Conservation (phyloP, 2,113 vertebrate genomes). For the Hipposideros armiger region DNA sequence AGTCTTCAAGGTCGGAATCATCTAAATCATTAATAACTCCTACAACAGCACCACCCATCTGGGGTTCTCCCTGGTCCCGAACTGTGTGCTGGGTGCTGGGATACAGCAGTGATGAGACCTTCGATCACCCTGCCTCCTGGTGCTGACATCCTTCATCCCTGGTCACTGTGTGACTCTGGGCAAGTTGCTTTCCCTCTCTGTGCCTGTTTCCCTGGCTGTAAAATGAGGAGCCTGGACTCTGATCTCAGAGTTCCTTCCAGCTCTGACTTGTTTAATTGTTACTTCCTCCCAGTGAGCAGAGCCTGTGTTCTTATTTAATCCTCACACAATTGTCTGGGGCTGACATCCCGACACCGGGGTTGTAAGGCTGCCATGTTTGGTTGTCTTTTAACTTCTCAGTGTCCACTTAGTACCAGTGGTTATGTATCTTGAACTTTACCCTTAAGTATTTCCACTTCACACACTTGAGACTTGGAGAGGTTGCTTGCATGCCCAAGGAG, state of each 20-base stretch:
- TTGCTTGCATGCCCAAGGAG: not conserved
- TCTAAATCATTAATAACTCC: not conserved
- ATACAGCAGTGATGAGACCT: not conserved
- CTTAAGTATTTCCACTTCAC: not conserved
- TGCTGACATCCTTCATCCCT: accelerated
- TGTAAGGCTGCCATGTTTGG: accelerated
- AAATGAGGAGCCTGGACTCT: not conserved
- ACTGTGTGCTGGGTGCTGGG: not conserved
- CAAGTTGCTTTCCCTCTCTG: not conserved
- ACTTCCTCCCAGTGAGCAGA: no score
- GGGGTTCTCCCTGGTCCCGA: no score
- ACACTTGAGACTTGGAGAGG: not conserved
- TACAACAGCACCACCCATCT: accelerated
- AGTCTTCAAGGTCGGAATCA: no score
- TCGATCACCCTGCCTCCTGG: accelerated
- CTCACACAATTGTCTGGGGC: not conserved
- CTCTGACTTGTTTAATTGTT: not conserved
- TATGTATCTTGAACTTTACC: not conserved
- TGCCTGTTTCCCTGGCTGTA: not conserved
- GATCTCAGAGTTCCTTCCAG: not conserved
- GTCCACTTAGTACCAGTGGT: not conserved
- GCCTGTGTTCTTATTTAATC: not conserved
- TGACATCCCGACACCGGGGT: accelerated
- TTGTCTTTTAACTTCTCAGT: not conserved
- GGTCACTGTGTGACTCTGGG: not conserved